Conservation (phyloP, 1,140 invertebrate genomes). For the Drosophila subobscura region DNA sequence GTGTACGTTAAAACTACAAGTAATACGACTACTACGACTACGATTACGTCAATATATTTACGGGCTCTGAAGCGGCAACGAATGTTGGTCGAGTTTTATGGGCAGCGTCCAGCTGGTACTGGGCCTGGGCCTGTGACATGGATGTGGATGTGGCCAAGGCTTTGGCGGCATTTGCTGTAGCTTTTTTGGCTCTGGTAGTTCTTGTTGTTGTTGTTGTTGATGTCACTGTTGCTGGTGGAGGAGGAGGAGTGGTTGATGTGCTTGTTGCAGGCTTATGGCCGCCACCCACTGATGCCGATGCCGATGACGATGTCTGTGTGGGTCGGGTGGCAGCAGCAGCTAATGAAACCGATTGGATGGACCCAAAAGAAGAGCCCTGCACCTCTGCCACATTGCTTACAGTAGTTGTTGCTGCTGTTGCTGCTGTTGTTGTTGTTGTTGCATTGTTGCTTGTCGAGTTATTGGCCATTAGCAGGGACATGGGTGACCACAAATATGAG, state of each 20-base stretch:
- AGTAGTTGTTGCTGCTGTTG: conserved; percentile 35
- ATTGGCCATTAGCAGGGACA: conserved; percentile 50
- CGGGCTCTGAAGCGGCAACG: conserved; percentile 61
- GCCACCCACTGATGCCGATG: conserved; percentile 31
- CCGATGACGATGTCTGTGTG: conserved; percentile 19
- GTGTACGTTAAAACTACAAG: too few species aligned
- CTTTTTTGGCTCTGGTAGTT: conserved; percentile 12
- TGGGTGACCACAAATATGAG: conserved; percentile 70
- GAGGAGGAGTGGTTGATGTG: conserved; percentile 25
- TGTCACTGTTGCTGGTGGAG: conserved; percentile 22
- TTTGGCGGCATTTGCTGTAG: conserved; percentile 1
- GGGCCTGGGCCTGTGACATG: conserved; percentile 14
- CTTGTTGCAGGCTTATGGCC: conserved; percentile 32
- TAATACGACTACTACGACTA: conserved; percentile 14
- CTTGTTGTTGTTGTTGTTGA: conserved; percentile 15
- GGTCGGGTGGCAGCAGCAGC: conserved; percentile 19
- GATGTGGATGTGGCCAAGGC: conserved; percentile 38
- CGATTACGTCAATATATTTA: conserved; percentile 65
- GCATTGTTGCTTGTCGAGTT: conserved; percentile 8
- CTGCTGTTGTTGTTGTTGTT: conserved; percentile 36
- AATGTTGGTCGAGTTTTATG: conserved; percentile 63
- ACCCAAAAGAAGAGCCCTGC: conserved; percentile 12
- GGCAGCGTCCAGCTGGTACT: conserved; percentile 26
- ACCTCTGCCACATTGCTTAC: conserved; percentile 20
- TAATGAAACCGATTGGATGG: conserved; percentile 52